phyloP scores from a whole-genome alignment of 2,888 invertebrate species.

The Uloborus plumipes region DNA sequence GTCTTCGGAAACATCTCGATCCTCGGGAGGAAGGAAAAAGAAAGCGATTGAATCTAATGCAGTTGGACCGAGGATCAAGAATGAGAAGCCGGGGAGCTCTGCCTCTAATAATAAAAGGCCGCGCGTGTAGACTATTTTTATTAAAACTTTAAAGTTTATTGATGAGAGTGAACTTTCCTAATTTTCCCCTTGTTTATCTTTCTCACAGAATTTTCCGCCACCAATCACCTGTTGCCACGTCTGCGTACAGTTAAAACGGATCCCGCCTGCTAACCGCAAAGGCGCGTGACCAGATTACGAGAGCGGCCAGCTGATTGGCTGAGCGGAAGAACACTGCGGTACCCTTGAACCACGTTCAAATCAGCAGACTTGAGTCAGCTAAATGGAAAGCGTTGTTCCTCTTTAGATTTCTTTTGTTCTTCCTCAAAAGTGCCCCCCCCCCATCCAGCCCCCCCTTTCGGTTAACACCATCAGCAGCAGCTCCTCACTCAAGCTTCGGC shows the following conservation, averaged over 20 bases:
- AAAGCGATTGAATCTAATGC: slow-evolving; percentile 21
- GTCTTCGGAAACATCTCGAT: slow-evolving; percentile 47
- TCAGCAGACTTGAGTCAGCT: slow-evolving; percentile 61
- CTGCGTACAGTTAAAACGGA: slow-evolving; percentile 45
- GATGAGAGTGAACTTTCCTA: slow-evolving; percentile 63
- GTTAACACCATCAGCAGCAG: slow-evolving; percentile 47
- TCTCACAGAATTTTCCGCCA: slow-evolving; percentile 53
- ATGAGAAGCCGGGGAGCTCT: slow-evolving; percentile 23
- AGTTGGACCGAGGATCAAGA: slow-evolving; percentile 28
- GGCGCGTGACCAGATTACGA: slow-evolving; percentile 60
- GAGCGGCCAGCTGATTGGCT: slow-evolving; percentile 55
- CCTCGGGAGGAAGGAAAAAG: slow-evolving; percentile 24
- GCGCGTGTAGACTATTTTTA: slow-evolving; percentile 60
- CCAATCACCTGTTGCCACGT: slow-evolving; percentile 61
- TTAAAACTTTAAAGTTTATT: slow-evolving; percentile 64
- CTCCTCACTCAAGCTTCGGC: slow-evolving; percentile 26
- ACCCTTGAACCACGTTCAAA: slow-evolving; percentile 52
- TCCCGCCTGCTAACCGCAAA: slow-evolving; percentile 56
- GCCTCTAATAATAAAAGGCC: slow-evolving; percentile 50
- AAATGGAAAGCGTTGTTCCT: slow-evolving; percentile 58
- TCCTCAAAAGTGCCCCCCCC: slow-evolving; percentile 4
- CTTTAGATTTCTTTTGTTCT: slow-evolving; percentile 28
- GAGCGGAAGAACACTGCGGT: slow-evolving; percentile 44
- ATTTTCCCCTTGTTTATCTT: slow-evolving; percentile 62
- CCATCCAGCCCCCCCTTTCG: background rate